Base-by-base conservation (phyloP, 1,140 invertebrate genomes). In the Eubasilissa regina region DNA sequence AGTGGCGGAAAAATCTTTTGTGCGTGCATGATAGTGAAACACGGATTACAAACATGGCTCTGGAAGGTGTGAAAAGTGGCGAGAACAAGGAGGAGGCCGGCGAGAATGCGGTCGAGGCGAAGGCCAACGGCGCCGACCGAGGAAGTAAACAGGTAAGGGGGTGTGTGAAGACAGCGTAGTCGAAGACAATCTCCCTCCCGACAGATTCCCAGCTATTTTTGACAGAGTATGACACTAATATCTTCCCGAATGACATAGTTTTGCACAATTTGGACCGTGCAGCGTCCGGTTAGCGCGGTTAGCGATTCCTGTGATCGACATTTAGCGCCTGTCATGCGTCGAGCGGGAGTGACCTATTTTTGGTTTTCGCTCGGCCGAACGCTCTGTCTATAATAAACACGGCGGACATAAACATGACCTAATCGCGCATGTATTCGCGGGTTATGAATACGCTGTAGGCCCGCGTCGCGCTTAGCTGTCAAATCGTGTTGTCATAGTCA, bases 21-120 rank as follows among this genome's bases (percentile, higher is more conserved):
- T 58, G 73, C 35, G 73, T 75, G 73, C 53, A 75, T 75, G 73
- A 75, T 43, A 60, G 73, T 75, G 51, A 6, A 70, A 19, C 15
- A 44, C n/a, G 66, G 66, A 70, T 70, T 47, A 75, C 53, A 13
- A 60, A 56, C 43, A 75, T 75, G 73, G 73, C 73, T 58, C 55
- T 75, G 43, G 73, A 75, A 75, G 73, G 73, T 13, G 73, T 75
- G 51, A 75, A 75, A 45, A 75, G 43, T n/a, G 73, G 53, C n/a
- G 73, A 75, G 15, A 45, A 43, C 55, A 75, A 45, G 17, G 73
- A 75, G 15, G 73, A 75, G 19, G 7, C 73, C 9, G 45, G 25
- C 6, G 73, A 75, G 0, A 75, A 35, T 11, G n/a, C 51, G n/a
- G 55, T 55, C 11, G 73, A 75, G 13, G 55, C 53, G 9, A 75